Percentiles rank a stretch among this genome's conserved stretches.
Conservation (phyloP, 2,888 invertebrate species). For the Steinernema hermaphroditum region DNA sequence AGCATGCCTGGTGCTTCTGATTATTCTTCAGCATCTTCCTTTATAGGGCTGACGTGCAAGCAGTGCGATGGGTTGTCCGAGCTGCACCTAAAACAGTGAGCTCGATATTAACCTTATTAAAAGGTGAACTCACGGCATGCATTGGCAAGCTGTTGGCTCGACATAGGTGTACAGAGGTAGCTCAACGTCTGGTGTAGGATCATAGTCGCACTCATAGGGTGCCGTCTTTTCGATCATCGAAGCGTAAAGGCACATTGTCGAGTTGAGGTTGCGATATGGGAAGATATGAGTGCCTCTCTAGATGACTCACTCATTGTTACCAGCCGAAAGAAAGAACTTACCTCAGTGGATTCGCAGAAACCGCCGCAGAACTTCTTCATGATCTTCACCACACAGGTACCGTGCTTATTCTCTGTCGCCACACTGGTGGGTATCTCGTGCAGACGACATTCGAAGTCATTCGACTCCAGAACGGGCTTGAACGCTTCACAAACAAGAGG, state of each 20-base stretch:
- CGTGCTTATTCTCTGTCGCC: not conserved
- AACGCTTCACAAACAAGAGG: not conserved
- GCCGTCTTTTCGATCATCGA: not conserved
- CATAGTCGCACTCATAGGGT: not conserved
- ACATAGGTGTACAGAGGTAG: not conserved
- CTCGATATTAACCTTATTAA: not conserved
- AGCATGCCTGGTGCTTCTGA: not conserved
- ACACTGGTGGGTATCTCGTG: not conserved
- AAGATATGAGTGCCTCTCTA: constrained; percentile 3
- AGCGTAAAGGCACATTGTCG: not conserved
- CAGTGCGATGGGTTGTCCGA: not conserved
- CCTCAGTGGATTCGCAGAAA: not conserved
- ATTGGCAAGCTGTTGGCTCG: not conserved
- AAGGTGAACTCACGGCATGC: not conserved
- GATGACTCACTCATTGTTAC: not conserved
- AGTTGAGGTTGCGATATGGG: not conserved
- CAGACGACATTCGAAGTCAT: not conserved
- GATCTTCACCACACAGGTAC: not conserved
- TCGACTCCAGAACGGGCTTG: not conserved
- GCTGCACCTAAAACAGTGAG: not conserved
- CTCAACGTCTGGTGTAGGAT: not conserved
- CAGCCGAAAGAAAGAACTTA: not conserved
- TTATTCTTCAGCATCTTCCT: not conserved
- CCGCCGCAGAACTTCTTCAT: constrained; percentile 7
- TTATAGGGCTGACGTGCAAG: not conserved